These are phyloP conservation scores for Gallinago paraguaiae DNA, from an alignment of 2,113 vertebrate species.

Conservation along the genomic window DNA sequence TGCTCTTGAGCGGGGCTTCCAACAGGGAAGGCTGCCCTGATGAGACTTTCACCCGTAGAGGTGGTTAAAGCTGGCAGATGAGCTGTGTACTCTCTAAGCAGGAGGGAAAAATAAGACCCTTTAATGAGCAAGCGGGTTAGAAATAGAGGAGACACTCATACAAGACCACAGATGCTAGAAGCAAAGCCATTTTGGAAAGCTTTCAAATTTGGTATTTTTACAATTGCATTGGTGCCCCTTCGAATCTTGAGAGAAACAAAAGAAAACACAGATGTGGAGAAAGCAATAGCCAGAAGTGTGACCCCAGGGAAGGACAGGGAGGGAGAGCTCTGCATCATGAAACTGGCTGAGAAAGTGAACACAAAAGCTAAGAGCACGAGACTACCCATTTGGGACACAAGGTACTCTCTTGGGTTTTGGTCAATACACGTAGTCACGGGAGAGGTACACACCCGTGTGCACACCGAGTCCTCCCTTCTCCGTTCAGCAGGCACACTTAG, in stretches of 20 bases:
- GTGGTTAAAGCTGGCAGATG: background rate
- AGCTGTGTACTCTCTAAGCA: background rate
- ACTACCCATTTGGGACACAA: background rate
- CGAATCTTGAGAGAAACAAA: background rate
- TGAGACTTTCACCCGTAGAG: background rate
- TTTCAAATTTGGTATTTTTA: background rate
- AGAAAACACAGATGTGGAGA: background rate
- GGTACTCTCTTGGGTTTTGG: background rate
- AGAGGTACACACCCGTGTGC: rapidly evolving
- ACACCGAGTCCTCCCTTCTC: background rate
- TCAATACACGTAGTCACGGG: rapidly evolving
- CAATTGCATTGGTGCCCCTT: background rate
- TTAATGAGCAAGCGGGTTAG: background rate
- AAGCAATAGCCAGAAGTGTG: background rate
- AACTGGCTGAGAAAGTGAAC: background rate
- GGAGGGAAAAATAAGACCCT: background rate
- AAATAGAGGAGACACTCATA: rapidly evolving
- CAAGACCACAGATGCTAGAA: background rate
- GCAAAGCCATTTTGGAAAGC: background rate
- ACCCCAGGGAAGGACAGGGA: background rate
- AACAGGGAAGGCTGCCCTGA: background rate
- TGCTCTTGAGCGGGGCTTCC: background rate
- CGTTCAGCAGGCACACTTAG: background rate
- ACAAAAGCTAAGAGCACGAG: background rate
- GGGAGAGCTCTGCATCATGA: background rate